These are phyloP conservation scores for Hyaena hyaena DNA, from an alignment of 2,113 vertebrate genomes.

Conservation along the genomic window DNA sequence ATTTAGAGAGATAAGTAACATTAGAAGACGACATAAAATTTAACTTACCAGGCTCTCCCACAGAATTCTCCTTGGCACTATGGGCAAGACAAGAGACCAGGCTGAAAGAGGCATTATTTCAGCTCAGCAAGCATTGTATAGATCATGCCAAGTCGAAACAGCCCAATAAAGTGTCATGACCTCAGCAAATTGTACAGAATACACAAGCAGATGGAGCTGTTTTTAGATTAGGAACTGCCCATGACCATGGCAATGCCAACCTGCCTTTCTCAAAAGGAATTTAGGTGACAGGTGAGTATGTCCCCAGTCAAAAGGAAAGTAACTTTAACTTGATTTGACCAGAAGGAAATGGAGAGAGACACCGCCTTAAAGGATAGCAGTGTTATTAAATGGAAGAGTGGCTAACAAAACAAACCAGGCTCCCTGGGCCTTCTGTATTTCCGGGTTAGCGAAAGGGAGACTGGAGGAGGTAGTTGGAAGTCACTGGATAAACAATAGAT, in stretches of 20 bases:
- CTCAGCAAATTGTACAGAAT: neutral
- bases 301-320: neutral
- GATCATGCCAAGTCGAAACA: neutral
- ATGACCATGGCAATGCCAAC: neutral
- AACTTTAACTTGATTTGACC: slow-evolving; percentile 16
- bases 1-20: neutral
- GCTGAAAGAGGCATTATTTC: neutral
- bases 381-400: slow-evolving; percentile 50
- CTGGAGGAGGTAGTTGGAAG: slow-evolving; percentile 57
- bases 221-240: neutral
- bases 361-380: neutral
- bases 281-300: neutral
- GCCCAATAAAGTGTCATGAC: neutral
- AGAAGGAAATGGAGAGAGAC: slow-evolving; percentile 32
- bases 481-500: slow-evolving; percentile 69
- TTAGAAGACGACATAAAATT: neutral
- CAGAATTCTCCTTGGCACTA: neutral
- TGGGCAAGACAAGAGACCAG: neutral
- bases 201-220: neutral
- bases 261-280: slow-evolving; percentile 40
- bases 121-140: neutral
- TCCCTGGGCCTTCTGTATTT: neutral
- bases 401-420: slow-evolving; percentile 42
- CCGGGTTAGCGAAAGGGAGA: slow-evolving; percentile 47
- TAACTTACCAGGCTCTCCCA: neutral